Base-by-base conservation (phyloP, 2,797 vertebrate species). In the Xenops minutus region DNA sequence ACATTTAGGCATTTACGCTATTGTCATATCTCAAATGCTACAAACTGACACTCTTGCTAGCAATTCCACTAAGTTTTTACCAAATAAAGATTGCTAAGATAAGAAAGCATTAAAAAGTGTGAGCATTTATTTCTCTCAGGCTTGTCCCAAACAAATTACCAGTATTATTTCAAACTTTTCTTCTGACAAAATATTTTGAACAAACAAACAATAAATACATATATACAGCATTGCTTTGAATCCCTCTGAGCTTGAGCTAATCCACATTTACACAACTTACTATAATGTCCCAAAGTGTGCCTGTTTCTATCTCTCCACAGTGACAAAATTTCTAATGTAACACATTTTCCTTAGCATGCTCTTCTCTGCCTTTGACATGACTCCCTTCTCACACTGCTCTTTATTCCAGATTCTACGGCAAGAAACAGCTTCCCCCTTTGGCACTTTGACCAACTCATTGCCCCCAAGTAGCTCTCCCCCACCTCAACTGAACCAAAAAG, bases 381-480 rank as follows among this genome's bases (percentile, higher is more conserved):
- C 3, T 48, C 22, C 24, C 3, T 56, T 80, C 20, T 46, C 30
- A 11, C 24, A 39, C 17, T 74, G 5, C 15, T 23, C 10, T 3
- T 7, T 74, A 62, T 39, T 43, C 43, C 26, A 69, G 73, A 79
- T 48, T 71, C 32, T 58, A 10, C 37, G 14, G 11, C 20, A 72
- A 61, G 39, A n/a, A 89, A 43, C 5, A 61, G 13, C 58, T 80
- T 68, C 13, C 30, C 32, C 5, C 15, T 67, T 63, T 2, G 3
- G 23, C 14, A 43, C 7, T 85, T 74, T 21, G 22, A 68, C 32
- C 16, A 34, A 7, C 20, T 48, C 4, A 0, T 36, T 64, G 22
- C 8, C 6, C 7, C 12, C 1, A 2, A 16, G 16, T 30, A 74
- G 4, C 10, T 52, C 7, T 43, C 7, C 13, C 23, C 27, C 0